Percentiles rank a stretch among this genome's conserved stretches.
Conservation (phyloP, 2,113 vertebrate genomes). For the Anguilla rostrata region DNA sequence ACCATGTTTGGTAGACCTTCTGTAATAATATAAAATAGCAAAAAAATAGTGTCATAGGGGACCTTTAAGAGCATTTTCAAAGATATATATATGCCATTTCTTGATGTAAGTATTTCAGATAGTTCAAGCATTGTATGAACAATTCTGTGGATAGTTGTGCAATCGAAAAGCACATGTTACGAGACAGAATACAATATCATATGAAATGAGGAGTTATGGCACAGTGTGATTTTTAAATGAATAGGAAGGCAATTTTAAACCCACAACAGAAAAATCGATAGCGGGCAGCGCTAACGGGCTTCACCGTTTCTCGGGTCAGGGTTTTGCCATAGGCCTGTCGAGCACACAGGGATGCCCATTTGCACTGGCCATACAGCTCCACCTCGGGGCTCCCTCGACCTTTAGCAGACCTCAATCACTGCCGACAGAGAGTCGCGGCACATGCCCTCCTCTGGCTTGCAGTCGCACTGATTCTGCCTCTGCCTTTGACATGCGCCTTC, state of each 20-base stretch:
- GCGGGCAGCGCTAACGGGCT: slow-evolving; percentile 36
- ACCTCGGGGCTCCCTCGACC: slow-evolving; percentile 56
- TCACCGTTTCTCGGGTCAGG: slow-evolving; percentile 43
- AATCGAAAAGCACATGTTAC: too few species aligned
- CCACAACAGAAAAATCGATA: neutral
- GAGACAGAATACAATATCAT: too few species aligned
- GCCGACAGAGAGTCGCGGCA: slow-evolving; percentile 48
- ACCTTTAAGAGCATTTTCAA: too few species aligned
- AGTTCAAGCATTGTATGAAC: too few species aligned
- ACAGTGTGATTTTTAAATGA: neutral
- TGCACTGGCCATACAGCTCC: slow-evolving; percentile 57
- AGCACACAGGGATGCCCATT: slow-evolving; percentile 46
- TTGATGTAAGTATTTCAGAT: too few species aligned
- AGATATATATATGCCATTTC: too few species aligned
- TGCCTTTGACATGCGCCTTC: slow-evolving; percentile 42
- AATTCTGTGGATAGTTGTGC: too few species aligned
- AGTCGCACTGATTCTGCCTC: slow-evolving; percentile 47
- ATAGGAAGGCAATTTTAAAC: neutral
- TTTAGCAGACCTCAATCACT: slow-evolving; percentile 50
- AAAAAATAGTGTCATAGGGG: too few species aligned
- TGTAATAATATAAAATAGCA: too few species aligned
- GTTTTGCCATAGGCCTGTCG: slow-evolving; percentile 30
- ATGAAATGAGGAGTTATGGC: too few species aligned
- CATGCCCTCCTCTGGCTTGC: slow-evolving; percentile 51
- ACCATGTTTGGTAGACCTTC: too few species aligned